Evolutionary conservation across 2,797 vertebrate genomes (phyloP).

Genomic region (Petrocephalus sullivani): DNA sequence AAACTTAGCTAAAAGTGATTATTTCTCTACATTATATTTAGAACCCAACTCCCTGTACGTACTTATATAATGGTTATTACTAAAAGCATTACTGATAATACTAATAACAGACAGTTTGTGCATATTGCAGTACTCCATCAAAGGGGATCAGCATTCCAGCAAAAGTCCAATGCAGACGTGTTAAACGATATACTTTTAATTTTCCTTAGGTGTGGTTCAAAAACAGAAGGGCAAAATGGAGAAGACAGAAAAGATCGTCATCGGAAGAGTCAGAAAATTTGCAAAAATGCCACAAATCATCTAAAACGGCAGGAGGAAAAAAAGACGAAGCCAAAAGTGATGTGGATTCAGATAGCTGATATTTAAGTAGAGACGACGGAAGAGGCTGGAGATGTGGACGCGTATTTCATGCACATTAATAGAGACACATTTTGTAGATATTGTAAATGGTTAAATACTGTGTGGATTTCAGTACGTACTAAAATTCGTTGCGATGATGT

Average conservation of each 20-base stretch:
- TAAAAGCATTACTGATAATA: background rate
- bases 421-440: slow-evolving; percentile 51
- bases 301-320: slow-evolving; percentile 77
- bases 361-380: slow-evolving; percentile 18
- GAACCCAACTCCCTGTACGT: background rate
- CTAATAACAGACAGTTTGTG: background rate
- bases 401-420: slow-evolving; percentile 64
- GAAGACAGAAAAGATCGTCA: slow-evolving; percentile 90
- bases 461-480: slow-evolving; percentile 58
- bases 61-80: background rate
- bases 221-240: slow-evolving; percentile 96
- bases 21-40: background rate
- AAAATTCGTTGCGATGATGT: slow-evolving; percentile 68
- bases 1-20: background rate
- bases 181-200: slow-evolving; percentile 19
- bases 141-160: background rate
- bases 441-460: slow-evolving; percentile 72
- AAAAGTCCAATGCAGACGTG: background rate
- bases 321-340: slow-evolving; percentile 81
- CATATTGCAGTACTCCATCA: background rate
- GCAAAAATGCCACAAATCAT: slow-evolving; percentile 86
- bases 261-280: slow-evolving; percentile 92
- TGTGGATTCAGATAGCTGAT: slow-evolving; percentile 94
- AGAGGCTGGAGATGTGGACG: slow-evolving; percentile 50
- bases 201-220: slow-evolving; percentile 92